A percentile compares a stretch with the other conserved stretches of the same genome.
Evolutionary conservation across 2,888 invertebrate species (phyloP).

Genomic region (Lagria hirta): DNA sequence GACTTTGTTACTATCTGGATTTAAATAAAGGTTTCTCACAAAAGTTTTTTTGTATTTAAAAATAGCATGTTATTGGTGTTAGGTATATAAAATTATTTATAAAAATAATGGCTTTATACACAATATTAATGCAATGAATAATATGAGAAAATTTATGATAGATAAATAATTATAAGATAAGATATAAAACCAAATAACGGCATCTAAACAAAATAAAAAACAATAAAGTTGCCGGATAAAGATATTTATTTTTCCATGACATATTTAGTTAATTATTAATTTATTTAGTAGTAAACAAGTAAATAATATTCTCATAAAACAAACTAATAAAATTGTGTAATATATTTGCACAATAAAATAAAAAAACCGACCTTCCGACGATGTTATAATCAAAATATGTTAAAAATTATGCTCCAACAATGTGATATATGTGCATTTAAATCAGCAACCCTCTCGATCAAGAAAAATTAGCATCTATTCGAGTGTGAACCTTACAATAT

Average conservation of each 20-base stretch:
- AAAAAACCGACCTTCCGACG: constrained; percentile 5
- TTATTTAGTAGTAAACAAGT: constrained; percentile 9
- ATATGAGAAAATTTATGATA: constrained; percentile 14
- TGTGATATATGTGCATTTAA: constrained; percentile 26
- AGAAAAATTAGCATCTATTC: constrained; percentile 23
- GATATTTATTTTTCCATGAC: constrained; percentile 25
- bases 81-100: too few relatives aligned
- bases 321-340: constrained; percentile 22
- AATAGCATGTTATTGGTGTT: too few relatives aligned
- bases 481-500: constrained; percentile 29
- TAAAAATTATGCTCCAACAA: constrained; percentile 10
- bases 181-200: constrained; percentile 9
- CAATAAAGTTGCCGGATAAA: constrained; percentile 13
- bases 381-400: constrained; percentile 8
- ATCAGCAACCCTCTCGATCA: constrained; percentile 22
- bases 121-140: too few relatives aligned
- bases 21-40: too few relatives aligned
- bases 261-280: constrained; percentile 24
- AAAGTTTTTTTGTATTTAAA: too few relatives aligned
- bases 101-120: too few relatives aligned
- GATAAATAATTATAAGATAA: constrained; percentile 16
- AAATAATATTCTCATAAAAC: constrained; percentile 19
- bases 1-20: too few relatives aligned
- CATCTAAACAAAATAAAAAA: constrained; percentile 11
- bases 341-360: constrained; percentile 11